Conservation (phyloP, 1,140 invertebrate species). For the Sinonovacula constricta region DNA sequence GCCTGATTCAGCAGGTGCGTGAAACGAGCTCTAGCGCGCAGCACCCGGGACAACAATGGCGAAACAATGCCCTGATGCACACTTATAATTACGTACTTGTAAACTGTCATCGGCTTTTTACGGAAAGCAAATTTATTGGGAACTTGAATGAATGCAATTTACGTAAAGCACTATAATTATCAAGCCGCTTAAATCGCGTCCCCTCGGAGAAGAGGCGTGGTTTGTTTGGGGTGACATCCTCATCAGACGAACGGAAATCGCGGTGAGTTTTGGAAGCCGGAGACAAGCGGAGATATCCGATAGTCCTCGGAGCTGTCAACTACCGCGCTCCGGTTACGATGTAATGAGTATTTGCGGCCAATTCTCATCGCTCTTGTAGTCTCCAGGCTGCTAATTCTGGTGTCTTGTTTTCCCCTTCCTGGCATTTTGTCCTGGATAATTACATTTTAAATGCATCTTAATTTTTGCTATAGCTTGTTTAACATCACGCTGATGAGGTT, state of each 20-base stretch:
- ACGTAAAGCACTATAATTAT: constrained; percentile 47
- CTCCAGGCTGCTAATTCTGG: too few species aligned
- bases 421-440: too few species aligned
- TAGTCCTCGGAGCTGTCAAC: too few species aligned
- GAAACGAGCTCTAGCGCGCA: neutral
- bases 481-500: too few species aligned
- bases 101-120: constrained; percentile 46
- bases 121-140: constrained; percentile 53
- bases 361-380: too few species aligned
- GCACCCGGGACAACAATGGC: constrained; percentile 20
- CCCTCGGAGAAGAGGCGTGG: constrained; percentile 32
- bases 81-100: constrained; percentile 54
- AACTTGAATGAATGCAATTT: constrained; percentile 45
- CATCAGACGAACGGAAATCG: neutral
- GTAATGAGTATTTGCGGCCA: too few species aligned
- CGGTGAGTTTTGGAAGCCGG: neutral
- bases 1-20: constrained; percentile 47
- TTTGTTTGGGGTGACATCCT: constrained; percentile 38
- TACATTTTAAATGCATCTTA: too few species aligned
- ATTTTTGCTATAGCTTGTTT: too few species aligned
- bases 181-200: constrained; percentile 34
- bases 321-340: too few species aligned
- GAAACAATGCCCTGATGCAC: constrained; percentile 40
- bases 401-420: too few species aligned
- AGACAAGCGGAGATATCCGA: neutral